Evolutionary conservation across 2,113 vertebrate genomes (phyloP).

Genomic region (Buteo buteo): DNA sequence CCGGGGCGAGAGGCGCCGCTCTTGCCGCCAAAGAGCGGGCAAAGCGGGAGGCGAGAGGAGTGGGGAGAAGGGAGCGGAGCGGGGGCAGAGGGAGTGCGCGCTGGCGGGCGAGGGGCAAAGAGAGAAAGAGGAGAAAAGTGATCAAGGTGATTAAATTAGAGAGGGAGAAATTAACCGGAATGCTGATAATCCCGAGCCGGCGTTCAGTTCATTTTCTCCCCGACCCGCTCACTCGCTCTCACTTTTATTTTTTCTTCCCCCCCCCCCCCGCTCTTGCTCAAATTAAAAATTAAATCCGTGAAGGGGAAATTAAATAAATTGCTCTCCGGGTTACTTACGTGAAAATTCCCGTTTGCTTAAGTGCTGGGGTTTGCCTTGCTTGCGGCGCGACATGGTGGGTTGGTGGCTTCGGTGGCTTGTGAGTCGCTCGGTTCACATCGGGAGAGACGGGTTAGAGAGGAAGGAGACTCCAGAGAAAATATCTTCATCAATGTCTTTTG

Average conservation of each 20-base stretch:
- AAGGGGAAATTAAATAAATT: constrained; percentile 36
- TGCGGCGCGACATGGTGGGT: constrained; percentile 99
- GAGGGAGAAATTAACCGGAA: constrained; percentile 3
- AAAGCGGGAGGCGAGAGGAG: constrained; percentile 32
- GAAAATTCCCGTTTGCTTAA: constrained; percentile 99
- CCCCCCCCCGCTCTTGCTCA: background rate
- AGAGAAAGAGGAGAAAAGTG: constrained; percentile 28
- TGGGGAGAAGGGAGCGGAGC: constrained; percentile 33
- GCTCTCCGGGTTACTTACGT: constrained; percentile 89
- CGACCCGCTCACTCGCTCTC: background rate
- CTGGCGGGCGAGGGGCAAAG: background rate
- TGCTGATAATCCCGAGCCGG: background rate
- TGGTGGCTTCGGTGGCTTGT: constrained; percentile 81
- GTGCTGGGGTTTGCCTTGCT: constrained; percentile 99
- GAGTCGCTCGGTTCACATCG: constrained; percentile 86
- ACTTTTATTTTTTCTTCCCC: background rate
- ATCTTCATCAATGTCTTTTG: constrained; percentile 99
- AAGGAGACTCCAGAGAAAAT: constrained; percentile 97
- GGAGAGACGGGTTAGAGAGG: constrained; percentile 92
- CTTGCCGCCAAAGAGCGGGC: constrained; percentile 51
- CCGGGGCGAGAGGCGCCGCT: background rate
- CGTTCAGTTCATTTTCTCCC: background rate
- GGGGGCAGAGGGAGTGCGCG: background rate
- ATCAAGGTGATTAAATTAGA: constrained; percentile 35
- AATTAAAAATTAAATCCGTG: constrained; percentile 36